Conservation (phyloP, 2,797 vertebrate genomes). For the Macrochelys suwanniensis region DNA sequence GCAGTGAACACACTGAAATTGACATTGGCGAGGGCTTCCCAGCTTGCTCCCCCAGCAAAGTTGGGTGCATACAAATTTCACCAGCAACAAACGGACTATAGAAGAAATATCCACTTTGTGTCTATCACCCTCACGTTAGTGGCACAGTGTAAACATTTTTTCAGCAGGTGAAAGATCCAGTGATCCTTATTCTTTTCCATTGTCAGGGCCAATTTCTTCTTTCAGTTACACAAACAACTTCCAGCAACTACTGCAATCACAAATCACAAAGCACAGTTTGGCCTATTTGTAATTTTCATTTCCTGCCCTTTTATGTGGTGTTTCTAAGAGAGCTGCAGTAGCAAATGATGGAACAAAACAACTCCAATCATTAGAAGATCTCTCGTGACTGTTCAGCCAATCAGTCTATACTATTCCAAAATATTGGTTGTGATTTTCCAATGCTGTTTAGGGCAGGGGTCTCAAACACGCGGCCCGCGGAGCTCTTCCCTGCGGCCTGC, state of each 20-base stretch:
- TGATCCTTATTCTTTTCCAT: conserved; percentile 46
- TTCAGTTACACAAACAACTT: conserved; percentile 65
- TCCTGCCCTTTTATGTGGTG: conserved; percentile 50
- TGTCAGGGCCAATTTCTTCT: conserved; percentile 57
- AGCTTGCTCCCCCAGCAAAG: conserved; percentile 54
- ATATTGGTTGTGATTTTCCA: conserved; percentile 3
- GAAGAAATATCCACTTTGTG: background rate
- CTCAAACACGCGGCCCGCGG: too few relatives aligned
- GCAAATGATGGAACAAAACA: conserved; percentile 53
- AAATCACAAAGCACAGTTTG: conserved; percentile 65
- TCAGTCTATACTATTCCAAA: background rate
- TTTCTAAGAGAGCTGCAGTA: conserved; percentile 63
- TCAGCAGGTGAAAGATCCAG: conserved; percentile 49
- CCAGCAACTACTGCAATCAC: conserved; percentile 50
- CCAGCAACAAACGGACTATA: fast-evolving
- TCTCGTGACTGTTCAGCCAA: conserved; percentile 34
- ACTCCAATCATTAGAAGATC: conserved; percentile 48
- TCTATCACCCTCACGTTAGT: conserved; percentile 51
- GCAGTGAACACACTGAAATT: conserved; percentile 39
- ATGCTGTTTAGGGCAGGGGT: background rate
- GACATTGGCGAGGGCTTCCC: background rate
- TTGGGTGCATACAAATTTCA: conserved; percentile 56
- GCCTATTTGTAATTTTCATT: conserved; percentile 69
- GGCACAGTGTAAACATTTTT: conserved; percentile 55
- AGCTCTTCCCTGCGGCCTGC: too few relatives aligned